phyloP scores from a whole-genome alignment of 2,888 invertebrate species.

The Amaurobius ferox region DNA sequence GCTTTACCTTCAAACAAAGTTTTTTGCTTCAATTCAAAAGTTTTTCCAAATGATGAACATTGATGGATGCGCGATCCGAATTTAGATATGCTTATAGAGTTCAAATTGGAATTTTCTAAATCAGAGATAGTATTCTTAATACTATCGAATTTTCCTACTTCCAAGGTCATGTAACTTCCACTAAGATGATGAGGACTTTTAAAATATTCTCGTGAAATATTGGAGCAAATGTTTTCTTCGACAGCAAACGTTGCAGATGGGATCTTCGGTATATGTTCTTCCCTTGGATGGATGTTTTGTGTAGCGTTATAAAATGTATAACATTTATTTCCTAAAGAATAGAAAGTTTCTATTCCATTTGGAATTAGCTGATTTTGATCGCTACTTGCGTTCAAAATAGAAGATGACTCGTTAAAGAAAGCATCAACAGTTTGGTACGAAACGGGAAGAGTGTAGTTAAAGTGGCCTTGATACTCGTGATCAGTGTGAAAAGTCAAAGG shows the following conservation, averaged over 20 bases:
- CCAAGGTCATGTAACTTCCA: constrained; percentile 39
- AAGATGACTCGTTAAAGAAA: no score
- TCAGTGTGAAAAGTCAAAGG: background rate
- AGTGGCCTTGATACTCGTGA: background rate
- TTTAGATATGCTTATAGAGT: background rate
- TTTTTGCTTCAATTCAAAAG: background rate
- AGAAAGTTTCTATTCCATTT: background rate
- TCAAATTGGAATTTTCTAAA: background rate
- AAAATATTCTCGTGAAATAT: constrained; percentile 23
- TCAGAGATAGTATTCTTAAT: background rate
- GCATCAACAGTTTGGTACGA: no score
- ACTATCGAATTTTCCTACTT: background rate
- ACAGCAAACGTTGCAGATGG: background rate
- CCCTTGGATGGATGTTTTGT: no score
- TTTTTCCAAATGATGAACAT: background rate
- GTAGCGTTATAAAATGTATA: background rate
- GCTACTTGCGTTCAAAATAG: no score
- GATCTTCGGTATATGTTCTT: background rate
- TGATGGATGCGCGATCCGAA: background rate
- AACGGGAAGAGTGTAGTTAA: no score
- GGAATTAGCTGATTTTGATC: background rate
- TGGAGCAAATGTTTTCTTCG: background rate
- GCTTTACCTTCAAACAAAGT: background rate
- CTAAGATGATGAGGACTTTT: constrained; percentile 51
- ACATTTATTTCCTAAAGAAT: background rate